phyloP scores from a whole-genome alignment of 1,140 invertebrate species.

The Marisa cornuarietis region DNA sequence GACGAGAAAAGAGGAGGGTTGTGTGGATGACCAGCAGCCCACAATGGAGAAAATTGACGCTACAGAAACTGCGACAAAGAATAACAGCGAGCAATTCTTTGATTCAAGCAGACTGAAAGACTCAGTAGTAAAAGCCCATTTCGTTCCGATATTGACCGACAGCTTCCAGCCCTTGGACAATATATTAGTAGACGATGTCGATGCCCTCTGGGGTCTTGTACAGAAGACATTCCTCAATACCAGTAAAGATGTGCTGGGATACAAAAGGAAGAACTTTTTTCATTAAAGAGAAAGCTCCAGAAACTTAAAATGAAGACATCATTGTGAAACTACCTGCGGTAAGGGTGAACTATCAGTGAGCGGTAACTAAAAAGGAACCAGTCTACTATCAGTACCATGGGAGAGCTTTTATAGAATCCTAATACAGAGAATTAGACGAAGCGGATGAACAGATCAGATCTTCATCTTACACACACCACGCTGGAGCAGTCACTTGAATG shows the following conservation, averaged over 20 bases:
- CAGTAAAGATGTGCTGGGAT: background rate
- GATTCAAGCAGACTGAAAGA: background rate
- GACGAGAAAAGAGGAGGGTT: no score
- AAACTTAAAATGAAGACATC: constrained; percentile 24
- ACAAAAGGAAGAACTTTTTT: constrained; percentile 15
- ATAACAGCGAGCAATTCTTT: no score
- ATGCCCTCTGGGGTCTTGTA: background rate
- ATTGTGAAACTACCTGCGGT: constrained; percentile 30
- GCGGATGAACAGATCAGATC: background rate
- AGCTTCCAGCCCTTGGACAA: background rate
- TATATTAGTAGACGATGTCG: background rate
- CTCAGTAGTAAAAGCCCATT: background rate
- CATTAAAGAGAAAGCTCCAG: constrained; percentile 18
- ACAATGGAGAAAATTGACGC: no score
- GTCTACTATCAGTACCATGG: constrained; percentile 29
- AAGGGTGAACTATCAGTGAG: constrained; percentile 25
- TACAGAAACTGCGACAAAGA: no score
- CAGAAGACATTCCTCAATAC: background rate
- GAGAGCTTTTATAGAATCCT: constrained; percentile 25
- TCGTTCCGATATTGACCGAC: background rate
- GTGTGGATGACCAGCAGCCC: no score
- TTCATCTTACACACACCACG: no score
- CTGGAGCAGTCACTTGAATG: constrained; percentile 13
- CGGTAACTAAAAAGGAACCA: constrained; percentile 25
- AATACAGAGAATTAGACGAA: background rate